phyloP scores from a whole-genome alignment of 2,113 vertebrate species.

The Oostethus manadensis region DNA sequence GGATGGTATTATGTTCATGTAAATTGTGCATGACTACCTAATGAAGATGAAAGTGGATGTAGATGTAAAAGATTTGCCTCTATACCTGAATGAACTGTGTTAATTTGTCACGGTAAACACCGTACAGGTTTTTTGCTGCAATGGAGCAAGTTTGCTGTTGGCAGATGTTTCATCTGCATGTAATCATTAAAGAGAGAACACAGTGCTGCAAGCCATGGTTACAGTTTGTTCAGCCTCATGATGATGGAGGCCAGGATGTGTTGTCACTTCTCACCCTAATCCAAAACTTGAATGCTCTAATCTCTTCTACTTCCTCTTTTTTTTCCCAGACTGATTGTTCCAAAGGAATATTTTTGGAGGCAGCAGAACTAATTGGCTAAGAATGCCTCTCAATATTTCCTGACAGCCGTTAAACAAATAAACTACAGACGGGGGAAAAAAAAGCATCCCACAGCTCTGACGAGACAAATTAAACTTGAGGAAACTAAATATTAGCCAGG shows the following conservation, averaged over 20 bases:
- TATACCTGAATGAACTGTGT: no score
- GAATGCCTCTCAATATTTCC: neutral
- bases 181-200: neutral
- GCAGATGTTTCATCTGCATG: neutral
- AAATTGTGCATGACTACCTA: no score
- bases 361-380: constrained; percentile 1
- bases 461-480: neutral
- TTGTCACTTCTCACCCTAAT: neutral
- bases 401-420: constrained; percentile 12
- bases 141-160: neutral
- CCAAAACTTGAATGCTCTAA: constrained; percentile 1
- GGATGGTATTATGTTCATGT: no score
- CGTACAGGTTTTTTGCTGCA: neutral
- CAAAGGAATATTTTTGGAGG: constrained; percentile 11
- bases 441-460: neutral
- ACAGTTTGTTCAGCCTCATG: constrained; percentile 1
- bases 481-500: neutral
- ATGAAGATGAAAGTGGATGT: neutral
- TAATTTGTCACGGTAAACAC: neutral
- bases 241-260: constrained; percentile 20
- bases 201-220: neutral
- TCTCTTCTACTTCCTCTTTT: constrained; percentile 8
- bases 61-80: no score
- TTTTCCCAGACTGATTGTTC: constrained; percentile 12
- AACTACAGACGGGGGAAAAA: constrained; percentile 6